Percentiles rank a stretch among this genome's conserved stretches.
phyloP scores from a whole-genome alignment of 2,113 vertebrate species.

The Arothron firmamentum region DNA sequence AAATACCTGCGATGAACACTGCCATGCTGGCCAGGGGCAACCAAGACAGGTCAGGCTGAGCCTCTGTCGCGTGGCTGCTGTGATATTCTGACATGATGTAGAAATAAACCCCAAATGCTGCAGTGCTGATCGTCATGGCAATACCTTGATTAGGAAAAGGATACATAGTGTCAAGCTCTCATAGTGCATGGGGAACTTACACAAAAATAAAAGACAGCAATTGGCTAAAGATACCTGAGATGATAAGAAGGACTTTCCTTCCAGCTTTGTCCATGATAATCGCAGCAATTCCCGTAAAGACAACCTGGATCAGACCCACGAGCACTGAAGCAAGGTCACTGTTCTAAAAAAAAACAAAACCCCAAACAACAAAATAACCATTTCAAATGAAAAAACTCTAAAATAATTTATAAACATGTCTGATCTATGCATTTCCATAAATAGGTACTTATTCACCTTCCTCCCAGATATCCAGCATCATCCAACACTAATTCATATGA shows the following conservation, averaged over 20 bases:
- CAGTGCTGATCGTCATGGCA: constrained; percentile 83
- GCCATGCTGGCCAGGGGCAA: constrained; percentile 84
- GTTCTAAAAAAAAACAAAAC: constrained; percentile 63
- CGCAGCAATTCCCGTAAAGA: constrained; percentile 84
- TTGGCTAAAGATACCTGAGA: constrained; percentile 76
- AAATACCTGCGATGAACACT: constrained; percentile 84
- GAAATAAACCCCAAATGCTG: constrained; percentile 85
- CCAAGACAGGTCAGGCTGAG: constrained; percentile 79
- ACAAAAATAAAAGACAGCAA: background rate
- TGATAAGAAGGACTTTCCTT: constrained; percentile 81
- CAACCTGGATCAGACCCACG: constrained; percentile 83
- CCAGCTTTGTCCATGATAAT: constrained; percentile 87
- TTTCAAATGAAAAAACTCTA: background rate
- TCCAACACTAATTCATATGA: too few species aligned
- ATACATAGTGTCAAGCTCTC: background rate
- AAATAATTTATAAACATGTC: too few species aligned
- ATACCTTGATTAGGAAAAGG: constrained; percentile 66
- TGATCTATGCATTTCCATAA: too few species aligned
- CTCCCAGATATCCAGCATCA: too few species aligned
- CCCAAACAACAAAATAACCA: background rate
- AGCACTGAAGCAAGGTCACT: constrained; percentile 83
- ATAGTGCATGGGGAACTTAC: background rate
- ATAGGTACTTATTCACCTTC: too few species aligned
- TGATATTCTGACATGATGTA: constrained; percentile 63
- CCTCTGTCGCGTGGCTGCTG: constrained; percentile 51